These are phyloP conservation scores for Trichogramma pretiosum DNA, from an alignment of 1,140 invertebrate genomes.

Conservation along the genomic window DNA sequence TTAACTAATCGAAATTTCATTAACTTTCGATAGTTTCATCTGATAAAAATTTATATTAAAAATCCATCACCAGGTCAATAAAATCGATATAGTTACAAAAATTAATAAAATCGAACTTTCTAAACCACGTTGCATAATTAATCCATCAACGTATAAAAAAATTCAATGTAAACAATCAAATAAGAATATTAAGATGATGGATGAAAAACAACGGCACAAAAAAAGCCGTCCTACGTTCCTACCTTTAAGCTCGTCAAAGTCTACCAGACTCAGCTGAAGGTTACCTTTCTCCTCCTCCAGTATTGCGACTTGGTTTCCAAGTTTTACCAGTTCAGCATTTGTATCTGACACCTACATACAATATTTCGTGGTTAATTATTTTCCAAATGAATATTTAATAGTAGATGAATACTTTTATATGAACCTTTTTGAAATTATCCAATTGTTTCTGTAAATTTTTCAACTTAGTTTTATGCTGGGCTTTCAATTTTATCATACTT, in stretches of 20 bases:
- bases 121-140: too few species aligned
- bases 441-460: conserved; percentile 77
- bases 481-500: conserved; percentile 76
- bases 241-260: conserved; percentile 70
- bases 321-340: conserved; percentile 58
- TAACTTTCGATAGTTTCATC: too few species aligned
- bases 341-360: conserved; percentile 48
- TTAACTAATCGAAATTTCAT: too few species aligned
- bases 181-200: conserved; percentile 19
- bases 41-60: too few species aligned
- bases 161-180: not conserved
- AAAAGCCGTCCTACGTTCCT: conserved; percentile 43
- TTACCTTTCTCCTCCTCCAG: conserved; percentile 86
- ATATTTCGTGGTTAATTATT: too few species aligned
- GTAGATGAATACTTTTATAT: conserved; percentile 4
- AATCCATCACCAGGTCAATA: conserved; percentile 29
- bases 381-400: too few species aligned
- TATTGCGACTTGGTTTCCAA: conserved; percentile 71
- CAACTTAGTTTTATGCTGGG: conserved; percentile 67
- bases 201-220: conserved; percentile 26
- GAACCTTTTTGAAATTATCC: conserved; percentile 62
- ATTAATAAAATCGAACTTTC: not conserved
- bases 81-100: not conserved
- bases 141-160: not conserved
- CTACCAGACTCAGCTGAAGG: conserved; percentile 70